Base-by-base conservation (phyloP, 2,113 vertebrate genomes). In the Thamnaconus septentrionalis region DNA sequence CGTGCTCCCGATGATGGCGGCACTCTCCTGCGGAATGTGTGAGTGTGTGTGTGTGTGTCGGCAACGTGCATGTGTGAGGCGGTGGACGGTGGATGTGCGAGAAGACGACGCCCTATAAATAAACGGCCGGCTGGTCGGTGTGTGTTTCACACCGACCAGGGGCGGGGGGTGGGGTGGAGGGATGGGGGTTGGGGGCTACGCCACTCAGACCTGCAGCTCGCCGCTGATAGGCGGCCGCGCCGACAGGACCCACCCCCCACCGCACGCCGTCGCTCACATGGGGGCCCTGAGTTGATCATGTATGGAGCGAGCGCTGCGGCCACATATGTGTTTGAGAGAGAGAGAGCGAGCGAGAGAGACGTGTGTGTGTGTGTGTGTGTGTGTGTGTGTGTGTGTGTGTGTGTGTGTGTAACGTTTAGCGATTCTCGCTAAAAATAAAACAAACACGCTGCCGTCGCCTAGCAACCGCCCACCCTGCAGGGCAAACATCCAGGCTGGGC, bases 371-470 rank as follows among this genome's bases (percentile, higher is more conserved):
- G 55, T 66, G 68, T 40, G 71, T 44, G 69, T 59, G 64, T 57
- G 56, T 59, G 50, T 53, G 46, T 46, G 48, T 66, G 31, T 44
- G 39, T 11, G 12, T 54, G 69, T 54, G 50, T 52, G 39, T 49
- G 55, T 66, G 68, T 40, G 71, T 44, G 69, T 59, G 64, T 88
- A 79, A 75, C 77, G 78, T 71, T 75, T 72, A 80, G 85, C 72
- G 78, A 86, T 88, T 82, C 80, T 79, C 76, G 84, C 87, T 91
- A 91, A 91, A 92, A 91, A 90, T 92, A 92, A 91, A 88, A 89
- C 87, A 88, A 90, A 92, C 87, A 89, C 80, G 78, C 76, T 65
- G 73, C 53, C 69, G 64, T 84, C 75, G 83, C 90, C 67, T 88
- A 87, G 90, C 90, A 87, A 91, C 90, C 83, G 78, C 79, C 80